phyloP scores from a whole-genome alignment of 2,113 vertebrate species.

The Brachirus orientalis region DNA sequence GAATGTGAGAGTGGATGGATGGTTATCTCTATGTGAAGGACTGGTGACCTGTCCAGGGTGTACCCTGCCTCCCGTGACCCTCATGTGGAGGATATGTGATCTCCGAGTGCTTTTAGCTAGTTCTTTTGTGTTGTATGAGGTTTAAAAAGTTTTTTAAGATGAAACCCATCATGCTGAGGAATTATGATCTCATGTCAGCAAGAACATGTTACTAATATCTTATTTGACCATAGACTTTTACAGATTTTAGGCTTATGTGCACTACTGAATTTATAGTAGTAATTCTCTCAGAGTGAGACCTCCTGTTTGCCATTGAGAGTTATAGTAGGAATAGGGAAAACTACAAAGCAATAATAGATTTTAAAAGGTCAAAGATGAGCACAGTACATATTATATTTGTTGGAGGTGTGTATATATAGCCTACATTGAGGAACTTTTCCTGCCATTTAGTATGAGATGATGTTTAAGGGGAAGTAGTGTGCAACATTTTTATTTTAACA shows the following conservation, averaged over 20 bases:
- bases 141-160: background rate
- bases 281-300: conserved; percentile 5
- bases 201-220: background rate
- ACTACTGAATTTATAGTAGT: conserved; percentile 58
- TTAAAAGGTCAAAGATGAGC: conserved; percentile 55
- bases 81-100: too few relatives aligned
- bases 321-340: background rate
- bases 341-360: conserved; percentile 67
- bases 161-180: conserved; percentile 9
- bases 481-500: background rate
- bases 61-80: too few relatives aligned
- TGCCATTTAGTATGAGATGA: conserved; percentile 38
- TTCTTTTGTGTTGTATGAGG: background rate
- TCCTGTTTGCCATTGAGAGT: background rate
- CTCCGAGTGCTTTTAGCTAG: background rate
- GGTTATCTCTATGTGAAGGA: too few relatives aligned
- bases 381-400: conserved; percentile 55
- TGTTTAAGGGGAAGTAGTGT: background rate
- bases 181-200: too few relatives aligned
- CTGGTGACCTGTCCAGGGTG: too few relatives aligned
- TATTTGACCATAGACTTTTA: conserved; percentile 4
- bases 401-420: conserved; percentile 27
- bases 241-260: conserved; percentile 17
- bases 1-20: too few relatives aligned
- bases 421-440: conserved; percentile 11